Evolutionary conservation across 2,888 invertebrate genomes (phyloP).

Genomic region (Pediacus dermestoides): DNA sequence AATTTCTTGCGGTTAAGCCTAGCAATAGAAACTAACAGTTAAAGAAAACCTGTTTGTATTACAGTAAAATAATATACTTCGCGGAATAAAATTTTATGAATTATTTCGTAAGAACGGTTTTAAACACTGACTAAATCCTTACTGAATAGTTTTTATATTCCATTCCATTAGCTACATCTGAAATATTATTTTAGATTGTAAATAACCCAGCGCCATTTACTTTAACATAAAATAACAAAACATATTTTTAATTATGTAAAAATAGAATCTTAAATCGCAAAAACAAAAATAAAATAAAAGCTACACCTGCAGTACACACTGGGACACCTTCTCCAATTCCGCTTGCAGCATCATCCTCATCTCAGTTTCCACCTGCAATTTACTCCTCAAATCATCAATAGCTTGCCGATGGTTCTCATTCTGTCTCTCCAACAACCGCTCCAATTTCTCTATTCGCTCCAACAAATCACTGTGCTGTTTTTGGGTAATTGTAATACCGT

Average conservation of each 20-base stretch:
- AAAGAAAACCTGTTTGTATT: too few species aligned
- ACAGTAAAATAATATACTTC: too few species aligned
- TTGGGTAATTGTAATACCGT: slow-evolving; percentile 20
- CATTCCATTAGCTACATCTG: slow-evolving; percentile 6
- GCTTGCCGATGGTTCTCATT: slow-evolving; percentile 57
- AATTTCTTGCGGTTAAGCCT: too few species aligned
- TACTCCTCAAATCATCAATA: slow-evolving; percentile 61
- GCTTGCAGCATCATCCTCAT: slow-evolving; percentile 61
- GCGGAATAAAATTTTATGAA: too few species aligned
- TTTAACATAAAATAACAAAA: too few species aligned
- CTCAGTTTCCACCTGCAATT: slow-evolving; percentile 61
- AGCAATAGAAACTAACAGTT: too few species aligned
- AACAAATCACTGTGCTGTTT: slow-evolving; percentile 44
- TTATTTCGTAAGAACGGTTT: too few species aligned
- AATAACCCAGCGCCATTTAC: slow-evolving; percentile 7
- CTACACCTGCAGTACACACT: slow-evolving; percentile 71
- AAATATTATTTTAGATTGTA: background rate
- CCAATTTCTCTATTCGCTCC: slow-evolving; percentile 55
- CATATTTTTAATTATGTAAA: too few species aligned
- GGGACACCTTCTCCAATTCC: slow-evolving; percentile 66
- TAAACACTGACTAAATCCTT: too few species aligned
- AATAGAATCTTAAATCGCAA: too few species aligned
- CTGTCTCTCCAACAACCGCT: slow-evolving; percentile 58
- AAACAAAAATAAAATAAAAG: slow-evolving; percentile 20
- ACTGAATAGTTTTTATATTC: slow-evolving; percentile 3